phyloP scores from a whole-genome alignment of 2,797 vertebrate genomes.

The Gambusia yucatana region DNA sequence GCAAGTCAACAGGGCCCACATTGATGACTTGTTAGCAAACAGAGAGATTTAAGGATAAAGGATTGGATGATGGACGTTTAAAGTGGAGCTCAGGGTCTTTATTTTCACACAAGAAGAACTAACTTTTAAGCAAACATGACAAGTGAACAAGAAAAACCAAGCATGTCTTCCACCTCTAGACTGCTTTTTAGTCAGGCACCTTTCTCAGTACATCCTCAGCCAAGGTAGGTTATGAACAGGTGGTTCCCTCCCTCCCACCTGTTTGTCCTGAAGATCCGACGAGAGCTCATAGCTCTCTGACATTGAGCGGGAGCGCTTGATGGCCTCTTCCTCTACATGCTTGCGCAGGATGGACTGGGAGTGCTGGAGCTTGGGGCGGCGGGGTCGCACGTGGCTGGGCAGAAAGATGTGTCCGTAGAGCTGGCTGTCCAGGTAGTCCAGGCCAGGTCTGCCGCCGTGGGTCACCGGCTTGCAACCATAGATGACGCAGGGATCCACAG shows the following conservation, averaged over 20 bases:
- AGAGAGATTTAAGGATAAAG: background rate
- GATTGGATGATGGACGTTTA: background rate
- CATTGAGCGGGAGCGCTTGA: slow-evolving; percentile 93
- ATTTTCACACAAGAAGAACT: background rate
- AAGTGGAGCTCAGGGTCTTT: background rate
- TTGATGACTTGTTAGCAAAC: background rate
- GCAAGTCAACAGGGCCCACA: background rate
- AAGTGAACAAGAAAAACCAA: background rate
- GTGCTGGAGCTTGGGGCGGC: slow-evolving; percentile 92
- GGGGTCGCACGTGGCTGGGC: slow-evolving; percentile 83
- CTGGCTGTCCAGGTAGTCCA: slow-evolving; percentile 86
- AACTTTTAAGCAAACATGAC: background rate
- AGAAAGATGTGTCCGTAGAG: slow-evolving; percentile 86
- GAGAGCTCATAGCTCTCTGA: slow-evolving; percentile 99
- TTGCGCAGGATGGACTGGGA: slow-evolving; percentile 95
- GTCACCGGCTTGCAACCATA: slow-evolving; percentile 71
- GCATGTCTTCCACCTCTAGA: background rate
- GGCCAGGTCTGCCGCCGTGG: slow-evolving; percentile 67
- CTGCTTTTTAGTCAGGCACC: background rate
- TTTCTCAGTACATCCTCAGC: background rate
- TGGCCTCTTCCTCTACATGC: slow-evolving; percentile 97
- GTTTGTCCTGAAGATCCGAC: slow-evolving; percentile 96
- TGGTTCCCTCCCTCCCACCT: slow-evolving; percentile 78
- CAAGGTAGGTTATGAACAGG: background rate
- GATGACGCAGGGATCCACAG: slow-evolving; percentile 82